Evolutionary conservation across 2,113 vertebrate species (phyloP).

Genomic region (Sphyrna mokarran): DNA sequence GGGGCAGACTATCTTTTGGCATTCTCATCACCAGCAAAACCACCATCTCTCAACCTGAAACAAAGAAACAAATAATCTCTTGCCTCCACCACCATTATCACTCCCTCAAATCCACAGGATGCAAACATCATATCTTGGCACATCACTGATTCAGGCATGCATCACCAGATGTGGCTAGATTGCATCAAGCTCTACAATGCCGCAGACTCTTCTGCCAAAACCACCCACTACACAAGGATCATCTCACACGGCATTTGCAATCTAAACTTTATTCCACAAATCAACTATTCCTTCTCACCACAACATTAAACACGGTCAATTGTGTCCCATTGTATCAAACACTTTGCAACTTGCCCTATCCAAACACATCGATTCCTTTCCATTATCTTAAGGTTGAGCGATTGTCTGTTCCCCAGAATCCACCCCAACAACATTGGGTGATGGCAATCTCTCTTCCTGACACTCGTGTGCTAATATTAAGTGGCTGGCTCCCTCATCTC

Average conservation of each 20-base stretch:
- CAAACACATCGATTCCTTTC: neutral
- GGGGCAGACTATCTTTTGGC: neutral
- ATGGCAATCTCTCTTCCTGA: neutral
- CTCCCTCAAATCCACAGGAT: neutral
- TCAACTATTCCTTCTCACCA: neutral
- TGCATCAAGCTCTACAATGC: neutral
- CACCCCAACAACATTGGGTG: no score
- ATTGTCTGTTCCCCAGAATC: neutral
- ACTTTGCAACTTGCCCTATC: neutral
- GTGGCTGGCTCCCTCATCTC: neutral
- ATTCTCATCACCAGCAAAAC: neutral
- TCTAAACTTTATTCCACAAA: neutral
- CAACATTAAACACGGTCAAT: neutral
- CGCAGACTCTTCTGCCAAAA: neutral
- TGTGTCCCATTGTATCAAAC: neutral
- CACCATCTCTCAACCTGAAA: neutral
- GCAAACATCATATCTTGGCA: neutral
- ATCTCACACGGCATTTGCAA: neutral
- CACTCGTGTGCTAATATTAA: neutral
- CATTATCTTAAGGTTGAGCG: neutral
- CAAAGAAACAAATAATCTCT: neutral
- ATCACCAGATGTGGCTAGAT: neutral
- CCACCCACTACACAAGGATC: neutral
- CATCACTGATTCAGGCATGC: neutral
- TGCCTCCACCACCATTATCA: neutral